Evolutionary conservation across 2,113 vertebrate species (phyloP).

Genomic region (Ailurus styani): DNA sequence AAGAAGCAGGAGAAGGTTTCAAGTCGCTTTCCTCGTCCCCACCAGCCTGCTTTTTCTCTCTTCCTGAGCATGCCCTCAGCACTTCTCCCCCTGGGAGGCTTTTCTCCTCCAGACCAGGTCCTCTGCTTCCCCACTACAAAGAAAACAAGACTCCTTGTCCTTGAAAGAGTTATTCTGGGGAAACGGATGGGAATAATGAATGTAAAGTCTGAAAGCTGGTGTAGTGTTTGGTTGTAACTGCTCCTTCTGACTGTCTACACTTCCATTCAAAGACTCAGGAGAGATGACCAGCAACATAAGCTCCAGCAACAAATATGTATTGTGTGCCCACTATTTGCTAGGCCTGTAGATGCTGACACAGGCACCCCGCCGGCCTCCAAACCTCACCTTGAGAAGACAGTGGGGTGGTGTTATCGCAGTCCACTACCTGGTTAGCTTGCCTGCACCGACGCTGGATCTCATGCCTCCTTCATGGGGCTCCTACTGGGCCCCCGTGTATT

Average conservation of each 20-base stretch:
- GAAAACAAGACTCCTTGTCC: not conserved
- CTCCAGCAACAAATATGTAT: too few species aligned
- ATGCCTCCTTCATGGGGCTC: not conserved
- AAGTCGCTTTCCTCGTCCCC: too few species aligned
- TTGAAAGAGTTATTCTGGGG: not conserved
- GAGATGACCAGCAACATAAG: not conserved
- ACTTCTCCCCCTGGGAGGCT: not conserved
- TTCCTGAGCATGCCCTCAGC: too few species aligned
- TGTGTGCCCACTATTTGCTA: too few species aligned
- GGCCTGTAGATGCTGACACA: not conserved
- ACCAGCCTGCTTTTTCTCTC: not conserved
- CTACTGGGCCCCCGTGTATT: rapidly evolving
- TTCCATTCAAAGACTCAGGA: not conserved
- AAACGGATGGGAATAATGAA: not conserved
- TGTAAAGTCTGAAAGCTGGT: not conserved
- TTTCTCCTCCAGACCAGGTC: not conserved
- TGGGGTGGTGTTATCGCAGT: rapidly evolving
- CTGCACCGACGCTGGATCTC: not conserved
- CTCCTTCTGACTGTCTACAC: not conserved
- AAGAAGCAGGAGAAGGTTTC: not conserved
- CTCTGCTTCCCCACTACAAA: not conserved
- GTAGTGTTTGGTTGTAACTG: not conserved
- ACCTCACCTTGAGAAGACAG: not conserved
- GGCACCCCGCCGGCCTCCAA: not conserved
- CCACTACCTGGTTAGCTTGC: not conserved